Evolutionary conservation across 1,140 invertebrate species (phyloP).

Genomic region (Drosophila baimaii): DNA sequence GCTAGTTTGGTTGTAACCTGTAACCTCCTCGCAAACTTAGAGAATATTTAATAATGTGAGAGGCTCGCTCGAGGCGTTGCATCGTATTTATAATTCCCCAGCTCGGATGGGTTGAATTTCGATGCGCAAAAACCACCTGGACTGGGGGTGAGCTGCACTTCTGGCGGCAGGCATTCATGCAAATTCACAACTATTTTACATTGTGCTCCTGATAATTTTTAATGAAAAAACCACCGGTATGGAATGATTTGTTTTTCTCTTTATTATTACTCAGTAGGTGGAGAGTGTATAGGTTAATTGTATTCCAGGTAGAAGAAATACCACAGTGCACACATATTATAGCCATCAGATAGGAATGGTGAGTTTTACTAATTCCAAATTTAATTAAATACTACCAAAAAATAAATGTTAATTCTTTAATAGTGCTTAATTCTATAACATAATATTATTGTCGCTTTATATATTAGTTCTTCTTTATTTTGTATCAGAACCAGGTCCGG

Average conservation of each 20-base stretch:
- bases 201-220: constrained; percentile 51
- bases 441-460: no score
- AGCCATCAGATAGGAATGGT: no score
- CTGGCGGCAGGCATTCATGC: constrained; percentile 32
- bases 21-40: background rate
- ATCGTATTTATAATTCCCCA: constrained; percentile 12
- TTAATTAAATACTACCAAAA: no score
- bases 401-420: no score
- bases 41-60: constrained; percentile 8
- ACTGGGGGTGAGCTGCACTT: constrained; percentile 8
- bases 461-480: no score
- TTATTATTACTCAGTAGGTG: background rate
- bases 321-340: no score
- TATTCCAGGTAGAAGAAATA: no score
- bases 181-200: constrained; percentile 55
- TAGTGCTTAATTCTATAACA: no score
- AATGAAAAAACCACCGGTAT: constrained; percentile 31
- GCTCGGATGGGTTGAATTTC: constrained; percentile 3
- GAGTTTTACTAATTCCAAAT: no score
- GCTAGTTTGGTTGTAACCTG: background rate
- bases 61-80: background rate
- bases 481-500: no score
- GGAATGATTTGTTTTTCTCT: constrained; percentile 20
- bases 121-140: constrained; percentile 9
- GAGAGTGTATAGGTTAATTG: background rate